phyloP scores from a whole-genome alignment of 2,888 invertebrate species.

The Lithophane leautieri region DNA sequence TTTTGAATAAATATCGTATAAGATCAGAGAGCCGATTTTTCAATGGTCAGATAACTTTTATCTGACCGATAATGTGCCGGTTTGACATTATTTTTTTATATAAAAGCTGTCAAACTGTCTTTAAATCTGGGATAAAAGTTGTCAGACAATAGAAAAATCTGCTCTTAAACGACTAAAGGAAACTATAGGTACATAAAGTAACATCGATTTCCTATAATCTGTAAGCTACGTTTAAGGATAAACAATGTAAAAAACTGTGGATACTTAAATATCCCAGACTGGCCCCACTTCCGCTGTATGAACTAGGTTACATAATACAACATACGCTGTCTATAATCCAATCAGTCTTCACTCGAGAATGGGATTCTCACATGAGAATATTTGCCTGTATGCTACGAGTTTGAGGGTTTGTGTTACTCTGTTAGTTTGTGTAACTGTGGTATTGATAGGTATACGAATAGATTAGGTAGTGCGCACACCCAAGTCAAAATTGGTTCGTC shows the following conservation, averaged over 20 bases:
- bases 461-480: neutral
- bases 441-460: conserved; percentile 33
- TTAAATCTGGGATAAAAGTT: neutral
- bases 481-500: neutral
- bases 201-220: neutral
- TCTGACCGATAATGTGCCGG: neutral
- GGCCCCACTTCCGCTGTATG: neutral
- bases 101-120: neutral
- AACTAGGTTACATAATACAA: conserved; percentile 14
- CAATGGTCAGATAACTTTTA: neutral
- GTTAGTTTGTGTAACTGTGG: conserved; percentile 18
- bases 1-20: neutral
- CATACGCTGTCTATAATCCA: conserved; percentile 14
- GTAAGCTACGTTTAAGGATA: neutral
- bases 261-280: neutral
- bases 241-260: neutral
- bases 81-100: neutral
- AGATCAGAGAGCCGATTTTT: neutral
- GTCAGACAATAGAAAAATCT: neutral
- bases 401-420: conserved; percentile 17
- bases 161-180: neutral
- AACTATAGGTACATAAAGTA: neutral
- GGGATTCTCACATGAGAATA: conserved; percentile 31
- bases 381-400: conserved; percentile 24
- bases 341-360: conserved; percentile 35